Conservation (phyloP, 2,797 vertebrate species). For the Falco novaeseelandiae region DNA sequence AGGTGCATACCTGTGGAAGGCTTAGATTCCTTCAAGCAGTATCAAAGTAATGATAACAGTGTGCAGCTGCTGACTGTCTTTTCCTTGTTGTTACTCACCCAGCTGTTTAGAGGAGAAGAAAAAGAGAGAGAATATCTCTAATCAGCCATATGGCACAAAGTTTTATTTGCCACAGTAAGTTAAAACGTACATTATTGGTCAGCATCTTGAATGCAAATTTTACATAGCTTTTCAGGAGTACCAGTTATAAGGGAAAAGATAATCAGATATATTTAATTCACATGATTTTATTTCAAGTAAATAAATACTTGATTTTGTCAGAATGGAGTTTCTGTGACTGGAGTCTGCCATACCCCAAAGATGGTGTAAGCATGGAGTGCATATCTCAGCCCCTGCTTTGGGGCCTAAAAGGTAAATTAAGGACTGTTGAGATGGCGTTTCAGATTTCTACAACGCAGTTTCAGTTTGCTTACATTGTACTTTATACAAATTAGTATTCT, state of each 20-base stretch:
- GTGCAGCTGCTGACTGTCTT: constrained; percentile 91
- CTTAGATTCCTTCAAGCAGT: constrained; percentile 83
- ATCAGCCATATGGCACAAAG: constrained; percentile 93
- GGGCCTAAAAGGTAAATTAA: neutral
- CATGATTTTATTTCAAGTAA: neutral
- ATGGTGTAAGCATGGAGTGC: neutral
- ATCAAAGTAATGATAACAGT: constrained; percentile 87
- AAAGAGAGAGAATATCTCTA: constrained; percentile 86
- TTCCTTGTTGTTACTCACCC: constrained; percentile 79
- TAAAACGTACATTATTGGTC: constrained; percentile 70
- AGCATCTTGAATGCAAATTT: constrained; percentile 73
- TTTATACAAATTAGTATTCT: neutral
- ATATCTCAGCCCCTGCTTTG: neutral
- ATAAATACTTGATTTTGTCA: neutral
- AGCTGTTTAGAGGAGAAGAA: constrained; percentile 79
- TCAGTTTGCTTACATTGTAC: neutral
- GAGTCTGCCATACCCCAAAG: neutral
- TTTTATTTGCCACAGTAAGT: constrained; percentile 76
- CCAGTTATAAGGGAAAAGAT: neutral
- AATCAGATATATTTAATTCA: constrained; percentile 8
- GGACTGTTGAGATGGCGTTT: neutral
- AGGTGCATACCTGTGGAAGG: constrained; percentile 86
- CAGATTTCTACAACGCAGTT: neutral
- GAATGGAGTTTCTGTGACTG: neutral
- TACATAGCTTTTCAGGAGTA: constrained; percentile 41